Conservation (phyloP, 1,140 invertebrate genomes). For the Drosophila bocki region DNA sequence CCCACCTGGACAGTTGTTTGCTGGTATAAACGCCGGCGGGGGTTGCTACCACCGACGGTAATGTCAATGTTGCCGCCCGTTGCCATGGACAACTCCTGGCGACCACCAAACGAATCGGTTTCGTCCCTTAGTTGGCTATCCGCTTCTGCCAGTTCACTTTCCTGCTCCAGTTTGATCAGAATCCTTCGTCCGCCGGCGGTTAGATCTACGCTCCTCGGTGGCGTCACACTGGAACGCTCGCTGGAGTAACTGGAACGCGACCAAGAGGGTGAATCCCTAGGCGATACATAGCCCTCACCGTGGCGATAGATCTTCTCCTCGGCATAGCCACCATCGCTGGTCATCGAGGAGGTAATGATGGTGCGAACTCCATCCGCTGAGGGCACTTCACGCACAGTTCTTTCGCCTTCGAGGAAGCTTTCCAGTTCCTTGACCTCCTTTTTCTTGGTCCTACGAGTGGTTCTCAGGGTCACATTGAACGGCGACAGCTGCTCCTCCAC, state of each 20-base stretch:
- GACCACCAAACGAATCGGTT: conserved; percentile 75
- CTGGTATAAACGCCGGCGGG: conserved; percentile 74
- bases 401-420: conserved; percentile 71
- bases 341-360: conserved; percentile 82
- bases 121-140: conserved; percentile 61
- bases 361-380: conserved; percentile 75
- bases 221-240: conserved; percentile 72
- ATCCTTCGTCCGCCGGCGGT: conserved; percentile 77
- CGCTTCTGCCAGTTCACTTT: conserved; percentile 43
- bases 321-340: conserved; percentile 73
- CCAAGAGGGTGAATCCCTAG: conserved; percentile 70
- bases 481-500: conserved; percentile 88
- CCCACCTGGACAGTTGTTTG: conserved; percentile 73
- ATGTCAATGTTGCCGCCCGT: conserved; percentile 84
- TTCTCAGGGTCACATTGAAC: conserved; percentile 81
- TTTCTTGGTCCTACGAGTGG: conserved; percentile 61
- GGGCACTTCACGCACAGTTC: conserved; percentile 68
- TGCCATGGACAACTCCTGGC: conserved; percentile 70
- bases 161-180: conserved; percentile 77
- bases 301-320: conserved; percentile 83
- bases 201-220: conserved; percentile 74
- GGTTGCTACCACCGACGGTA: conserved; percentile 80
- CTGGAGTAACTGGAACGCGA: conserved; percentile 71
- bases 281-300: conserved; percentile 80
- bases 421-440: conserved; percentile 61